Percentiles rank a stretch among this genome's conserved stretches.
phyloP scores from a whole-genome alignment of 2,113 vertebrate species.

The Archocentrus centrarchus region DNA sequence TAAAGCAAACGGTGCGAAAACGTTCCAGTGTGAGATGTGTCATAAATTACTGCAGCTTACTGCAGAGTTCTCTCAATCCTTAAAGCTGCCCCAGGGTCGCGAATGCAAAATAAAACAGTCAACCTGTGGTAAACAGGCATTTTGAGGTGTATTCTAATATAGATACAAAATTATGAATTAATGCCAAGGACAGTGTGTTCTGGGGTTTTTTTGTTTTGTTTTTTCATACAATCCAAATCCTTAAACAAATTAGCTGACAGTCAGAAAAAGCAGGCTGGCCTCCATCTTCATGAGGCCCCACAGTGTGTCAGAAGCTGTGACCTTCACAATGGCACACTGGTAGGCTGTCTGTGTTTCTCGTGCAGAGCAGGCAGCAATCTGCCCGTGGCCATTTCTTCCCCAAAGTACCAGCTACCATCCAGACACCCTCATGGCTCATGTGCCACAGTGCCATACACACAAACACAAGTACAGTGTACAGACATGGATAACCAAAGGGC shows the following conservation, averaged over 20 bases:
- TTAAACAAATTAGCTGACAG: background rate
- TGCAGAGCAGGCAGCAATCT: background rate
- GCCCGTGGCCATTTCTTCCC: constrained; percentile 18
- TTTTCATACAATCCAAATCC: background rate
- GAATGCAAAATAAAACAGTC: background rate
- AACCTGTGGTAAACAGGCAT: background rate
- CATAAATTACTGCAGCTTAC: background rate
- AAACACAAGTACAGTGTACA: constrained; percentile 10
- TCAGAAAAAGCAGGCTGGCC: background rate
- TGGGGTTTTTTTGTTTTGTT: background rate
- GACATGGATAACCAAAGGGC: constrained; percentile 22
- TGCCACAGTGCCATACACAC: constrained; percentile 1
- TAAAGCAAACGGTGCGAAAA: background rate
- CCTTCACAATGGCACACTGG: constrained; percentile 48
- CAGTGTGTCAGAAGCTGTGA: constrained; percentile 34
- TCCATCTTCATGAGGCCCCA: background rate
- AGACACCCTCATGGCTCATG: constrained; percentile 35
- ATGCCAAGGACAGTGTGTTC: background rate
- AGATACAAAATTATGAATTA: background rate
- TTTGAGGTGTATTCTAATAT: background rate
- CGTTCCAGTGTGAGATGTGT: background rate
- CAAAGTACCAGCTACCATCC: constrained; percentile 35
- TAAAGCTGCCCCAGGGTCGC: background rate
- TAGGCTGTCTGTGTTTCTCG: background rate
- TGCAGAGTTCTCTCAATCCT: background rate